Evolutionary conservation across 1,140 invertebrate genomes (phyloP), one percentile per base, ranked within the genome.

Genomic region (Aethina tumida): DNA sequence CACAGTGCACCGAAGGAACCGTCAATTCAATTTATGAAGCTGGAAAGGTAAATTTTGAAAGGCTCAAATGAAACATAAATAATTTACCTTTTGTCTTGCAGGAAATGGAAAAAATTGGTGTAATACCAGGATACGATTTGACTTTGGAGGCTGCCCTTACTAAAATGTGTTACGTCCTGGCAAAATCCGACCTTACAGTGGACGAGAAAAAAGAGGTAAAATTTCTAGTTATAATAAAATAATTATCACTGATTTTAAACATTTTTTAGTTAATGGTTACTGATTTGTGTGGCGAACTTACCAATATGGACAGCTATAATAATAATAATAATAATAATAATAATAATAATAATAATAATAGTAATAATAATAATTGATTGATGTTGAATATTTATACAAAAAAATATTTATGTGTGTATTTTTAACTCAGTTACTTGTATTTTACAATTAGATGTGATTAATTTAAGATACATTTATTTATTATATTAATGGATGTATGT

Each of bases 101-200:
- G 50, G 39, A 41, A n/a, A 35, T 57, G 18, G 42, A 52, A 21
- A 38, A 71, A 27, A 64, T 70, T 26, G 92, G 92, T 5, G 83
- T 97, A 3, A 78, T 92, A 29, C 75, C 84, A 1, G 93, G 95
- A 0, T 83, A 71, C 37, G 94, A 98, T 59, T 96, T 97, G 88
- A 98, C 94, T 0, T 79, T 84, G 0, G 93, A 97, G 63, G 90
- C 94, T 1, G 91, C 93, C 1, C 63, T 97, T 0, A 80, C 88
- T 1, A 98, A 98, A 66, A 66, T 98, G 0, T 74, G 78, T 1
- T 97, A 96, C 51, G 85, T 97, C 0, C 65, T 98, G 3, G 55
- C 35, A 10, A 19, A 35, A 15, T 27, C 43, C 16, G 29, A 24
- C 10, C 25, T 32, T 8, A 37, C 34, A 9, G 41, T 36, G 2